Evolutionary conservation across 2,113 vertebrate genomes (phyloP), one percentile per base, ranked within the genome.

Genomic region (Neomonachus schauinslandi): DNA sequence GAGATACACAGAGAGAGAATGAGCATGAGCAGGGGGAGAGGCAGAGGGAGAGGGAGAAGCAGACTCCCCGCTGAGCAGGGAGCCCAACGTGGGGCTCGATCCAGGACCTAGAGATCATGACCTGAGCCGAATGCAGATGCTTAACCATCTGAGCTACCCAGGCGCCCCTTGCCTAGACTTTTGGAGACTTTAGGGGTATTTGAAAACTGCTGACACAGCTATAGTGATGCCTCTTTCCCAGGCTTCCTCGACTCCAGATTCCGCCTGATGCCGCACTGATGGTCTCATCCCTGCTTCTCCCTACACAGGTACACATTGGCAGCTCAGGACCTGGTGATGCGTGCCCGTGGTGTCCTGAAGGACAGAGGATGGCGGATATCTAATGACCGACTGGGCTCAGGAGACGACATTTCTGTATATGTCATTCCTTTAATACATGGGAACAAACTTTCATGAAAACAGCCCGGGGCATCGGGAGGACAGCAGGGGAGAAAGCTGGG

Each of bases 291-390:
- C 42, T 57, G 61, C 5, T 71, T 98, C 81, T 96, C 89, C 83
- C 81, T 57, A 39, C n/a, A 49, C 97, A 99, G 99, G 99, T 99
- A 99, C 99, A 99, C 99, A 0, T 98, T 99, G 99, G 99, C 99
- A 2, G 99, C 99, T 31, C 99, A 99, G 98, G 99, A 99, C 98
- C 99, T 99, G 97, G 99, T 99, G 93, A 99, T 99, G 99, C 99
- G 99, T 82, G 99, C 99, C 10, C 98, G 99, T 0, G 99, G 99
- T 0, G 99, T 99, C 89, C 99, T 99, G 98, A 99, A 99, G 98
- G 99, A 99, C 97, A 99, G 99, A 97, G 99, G 99, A 98, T 99
- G 99, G 99, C 99, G 99, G 96, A 99, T 99, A 98, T 99, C 99
- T 65, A 99, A 99, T 16, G 99, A 99, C 98, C 98, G 99, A 94